Conservation (phyloP, 1,140 invertebrate genomes). For the Geopemphigus sp. region DNA sequence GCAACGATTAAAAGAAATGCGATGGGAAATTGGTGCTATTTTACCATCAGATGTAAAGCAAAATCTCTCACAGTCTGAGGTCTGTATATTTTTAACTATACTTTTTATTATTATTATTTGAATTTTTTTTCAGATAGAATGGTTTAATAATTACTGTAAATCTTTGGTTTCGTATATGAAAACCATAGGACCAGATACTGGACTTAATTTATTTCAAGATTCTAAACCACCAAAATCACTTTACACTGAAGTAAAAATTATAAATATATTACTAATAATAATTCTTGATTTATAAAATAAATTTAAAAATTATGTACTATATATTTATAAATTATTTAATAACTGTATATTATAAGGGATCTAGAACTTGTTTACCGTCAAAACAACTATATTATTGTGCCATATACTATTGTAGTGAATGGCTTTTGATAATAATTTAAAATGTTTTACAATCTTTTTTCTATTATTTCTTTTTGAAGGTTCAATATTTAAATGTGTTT, state of each 20-base stretch:
- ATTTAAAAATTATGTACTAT: neutral
- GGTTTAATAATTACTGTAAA: conserved; percentile 86
- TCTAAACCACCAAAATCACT: conserved; percentile 88
- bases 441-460: too few species aligned
- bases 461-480: too few species aligned
- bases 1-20: conserved; percentile 72
- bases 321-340: too few species aligned
- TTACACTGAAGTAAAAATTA: conserved; percentile 73
- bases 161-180: conserved; percentile 86
- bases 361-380: too few species aligned
- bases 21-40: conserved; percentile 92
- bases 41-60: conserved; percentile 80
- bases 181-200: conserved; percentile 72
- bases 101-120: neutral
- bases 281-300: neutral
- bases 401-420: too few species aligned
- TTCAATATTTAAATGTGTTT: too few species aligned
- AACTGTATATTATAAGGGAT: too few species aligned
- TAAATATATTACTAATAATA: neutral
- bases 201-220: conserved; percentile 83
- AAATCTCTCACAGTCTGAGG: conserved; percentile 77
- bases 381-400: too few species aligned
- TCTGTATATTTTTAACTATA: conserved; percentile 52
- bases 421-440: too few species aligned
- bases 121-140: conserved; percentile 61